Conservation (phyloP, 2,113 vertebrate genomes). For the cattle (Bos taurus) region ARS-UCD2.0 NC_037337.1:39826501-39827000, state of each 20-base stretch:
- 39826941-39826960: not conserved
- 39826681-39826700: not conserved
- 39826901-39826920: not conserved
- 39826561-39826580: not conserved
- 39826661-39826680: not conserved
- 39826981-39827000: accelerated
- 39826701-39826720: not conserved
- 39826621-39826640: not conserved
- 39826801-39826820: not conserved
- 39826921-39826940: not conserved
- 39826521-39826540: not conserved
- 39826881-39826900: not conserved
- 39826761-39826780: not conserved
- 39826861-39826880: not conserved
- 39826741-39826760: not conserved
- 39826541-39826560: not conserved
- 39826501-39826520: not conserved
- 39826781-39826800: not conserved
- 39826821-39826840: not conserved
- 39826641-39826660: not conserved
- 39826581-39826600: not conserved
- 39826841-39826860: not conserved
- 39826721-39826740: not conserved
- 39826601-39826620: not conserved
- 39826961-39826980: no score